These are phyloP conservation scores for Mermis nigrescens DNA, from an alignment of 2,888 invertebrate genomes.

Conservation along the genomic window DNA sequence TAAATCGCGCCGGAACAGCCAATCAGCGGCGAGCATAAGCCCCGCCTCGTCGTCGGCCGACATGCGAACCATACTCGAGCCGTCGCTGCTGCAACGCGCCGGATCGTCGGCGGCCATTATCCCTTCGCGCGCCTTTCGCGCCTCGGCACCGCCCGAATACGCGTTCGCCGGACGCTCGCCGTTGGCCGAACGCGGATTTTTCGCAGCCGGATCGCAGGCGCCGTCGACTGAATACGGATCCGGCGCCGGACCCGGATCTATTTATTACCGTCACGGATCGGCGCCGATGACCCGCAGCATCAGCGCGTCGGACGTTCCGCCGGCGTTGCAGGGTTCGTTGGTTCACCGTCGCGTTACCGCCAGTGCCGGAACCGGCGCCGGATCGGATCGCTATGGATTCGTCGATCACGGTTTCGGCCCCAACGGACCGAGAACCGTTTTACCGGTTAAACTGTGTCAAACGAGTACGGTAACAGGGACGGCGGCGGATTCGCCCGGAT, in stretches of 20 bases:
- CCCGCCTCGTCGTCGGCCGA: background rate
- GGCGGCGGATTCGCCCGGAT: no score
- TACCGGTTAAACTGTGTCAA: no score
- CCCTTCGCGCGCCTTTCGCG: background rate
- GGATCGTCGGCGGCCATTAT: background rate
- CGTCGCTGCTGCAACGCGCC: background rate
- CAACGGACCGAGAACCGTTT: no score
- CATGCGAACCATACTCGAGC: background rate
- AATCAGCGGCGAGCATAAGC: no score
- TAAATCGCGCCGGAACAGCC: background rate
- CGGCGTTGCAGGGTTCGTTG: background rate
- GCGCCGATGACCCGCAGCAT: background rate
- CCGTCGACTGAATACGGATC: background rate
- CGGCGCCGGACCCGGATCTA: background rate
- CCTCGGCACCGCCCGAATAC: background rate
- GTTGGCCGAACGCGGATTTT: background rate
- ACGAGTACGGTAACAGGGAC: no score
- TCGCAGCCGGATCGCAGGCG: background rate
- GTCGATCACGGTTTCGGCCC: no score
- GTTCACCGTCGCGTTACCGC: no score
- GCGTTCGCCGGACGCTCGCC: background rate
- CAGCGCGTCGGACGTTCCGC: background rate
- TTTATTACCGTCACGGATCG: no score
- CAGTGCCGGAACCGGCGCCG: no score
- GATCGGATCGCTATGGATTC: no score